Conservation (phyloP, 2,113 vertebrate genomes). For the Passer domesticus region DNA sequence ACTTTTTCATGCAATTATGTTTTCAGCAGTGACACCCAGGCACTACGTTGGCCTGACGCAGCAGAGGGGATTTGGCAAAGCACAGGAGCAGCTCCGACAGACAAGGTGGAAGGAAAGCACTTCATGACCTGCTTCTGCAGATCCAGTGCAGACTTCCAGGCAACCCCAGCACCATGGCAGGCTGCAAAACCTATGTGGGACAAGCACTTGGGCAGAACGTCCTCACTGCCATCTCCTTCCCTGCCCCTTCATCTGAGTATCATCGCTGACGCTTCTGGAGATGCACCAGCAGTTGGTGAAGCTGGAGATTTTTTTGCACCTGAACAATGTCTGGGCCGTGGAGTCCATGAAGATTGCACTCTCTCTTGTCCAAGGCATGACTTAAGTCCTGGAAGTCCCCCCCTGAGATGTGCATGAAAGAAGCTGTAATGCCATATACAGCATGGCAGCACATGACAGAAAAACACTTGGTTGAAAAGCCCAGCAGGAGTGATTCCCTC, state of each 20-base stretch:
- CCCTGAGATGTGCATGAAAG: not conserved
- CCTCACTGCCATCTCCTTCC: not conserved
- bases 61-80: not conserved
- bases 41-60: accelerated
- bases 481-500: not conserved
- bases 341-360: not conserved
- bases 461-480: not conserved
- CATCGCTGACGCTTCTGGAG: not conserved
- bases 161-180: not conserved
- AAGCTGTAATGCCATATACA: not conserved
- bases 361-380: not conserved
- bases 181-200: not conserved
- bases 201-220: accelerated
- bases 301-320: not conserved
- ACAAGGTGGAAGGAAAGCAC: accelerated
- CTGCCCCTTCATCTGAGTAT: not conserved
- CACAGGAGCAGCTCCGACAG: not conserved
- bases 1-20: not conserved
- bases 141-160: not conserved
- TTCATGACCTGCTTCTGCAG: not conserved
- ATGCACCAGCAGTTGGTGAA: not conserved
- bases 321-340: not conserved
- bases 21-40: not conserved
- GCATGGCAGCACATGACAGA: not conserved
- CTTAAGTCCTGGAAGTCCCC: not conserved